Conservation (phyloP, 2,888 invertebrate species). For the Yponomeuta cagnagella region DNA sequence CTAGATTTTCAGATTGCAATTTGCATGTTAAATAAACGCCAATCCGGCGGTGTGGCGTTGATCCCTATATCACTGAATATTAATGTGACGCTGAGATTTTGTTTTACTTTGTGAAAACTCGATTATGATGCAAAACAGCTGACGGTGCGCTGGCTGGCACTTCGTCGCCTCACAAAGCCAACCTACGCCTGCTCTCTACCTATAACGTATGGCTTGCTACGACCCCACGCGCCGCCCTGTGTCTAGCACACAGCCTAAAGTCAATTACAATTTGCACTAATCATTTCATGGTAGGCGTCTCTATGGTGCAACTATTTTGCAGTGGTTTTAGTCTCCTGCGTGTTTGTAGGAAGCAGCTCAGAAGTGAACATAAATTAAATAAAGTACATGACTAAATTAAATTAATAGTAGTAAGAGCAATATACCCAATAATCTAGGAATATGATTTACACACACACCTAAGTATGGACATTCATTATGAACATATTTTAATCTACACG, state of each 20-base stretch:
- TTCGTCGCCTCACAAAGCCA: constrained; percentile 9
- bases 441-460: too few species aligned
- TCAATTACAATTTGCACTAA: constrained; percentile 25
- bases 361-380: background rate
- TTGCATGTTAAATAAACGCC: constrained; percentile 75
- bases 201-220: background rate
- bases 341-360: background rate
- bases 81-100: constrained; percentile 70
- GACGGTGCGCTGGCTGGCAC: constrained; percentile 29
- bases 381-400: too few species aligned
- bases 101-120: constrained; percentile 73
- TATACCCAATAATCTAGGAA: too few species aligned
- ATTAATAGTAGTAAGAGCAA: too few species aligned
- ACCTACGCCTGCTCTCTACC: constrained; percentile 2
- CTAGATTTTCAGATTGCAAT: constrained; percentile 73
- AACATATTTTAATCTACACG: constrained; percentile 36
- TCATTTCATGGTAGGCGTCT: constrained; percentile 30
- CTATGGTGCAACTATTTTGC: background rate
- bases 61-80: constrained; percentile 73
- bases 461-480: constrained; percentile 21
- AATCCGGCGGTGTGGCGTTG: constrained; percentile 67
- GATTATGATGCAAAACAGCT: constrained; percentile 73
- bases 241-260: constrained; percentile 4
- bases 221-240: background rate
- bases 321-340: background rate